A percentile compares a stretch with the other conserved stretches of the same genome.
phyloP scores from a whole-genome alignment of 1,140 invertebrate genomes.

The Lepeophtheirus salmonis region DNA sequence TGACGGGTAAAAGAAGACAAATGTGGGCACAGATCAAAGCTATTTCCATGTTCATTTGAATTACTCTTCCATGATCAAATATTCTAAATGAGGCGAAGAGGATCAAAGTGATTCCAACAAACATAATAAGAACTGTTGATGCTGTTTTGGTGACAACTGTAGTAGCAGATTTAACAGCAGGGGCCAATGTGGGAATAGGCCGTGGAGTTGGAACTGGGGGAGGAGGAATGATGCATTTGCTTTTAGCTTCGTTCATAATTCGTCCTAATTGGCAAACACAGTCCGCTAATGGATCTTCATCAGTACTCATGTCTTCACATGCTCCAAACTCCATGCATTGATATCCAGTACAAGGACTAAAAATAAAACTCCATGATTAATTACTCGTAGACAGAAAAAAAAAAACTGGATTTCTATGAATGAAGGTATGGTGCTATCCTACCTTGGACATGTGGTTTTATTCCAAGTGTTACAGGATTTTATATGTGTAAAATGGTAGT shows the following conservation, averaged over 20 bases:
- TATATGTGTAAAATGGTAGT: slow-evolving; percentile 19
- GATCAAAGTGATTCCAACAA: slow-evolving; percentile 23
- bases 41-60: slow-evolving; percentile 28
- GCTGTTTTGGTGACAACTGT: slow-evolving; percentile 25
- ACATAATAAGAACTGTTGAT: slow-evolving; percentile 25
- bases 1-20: slow-evolving; percentile 23
- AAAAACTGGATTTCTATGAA: no score
- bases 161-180: slow-evolving; percentile 24
- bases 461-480: slow-evolving; percentile 24
- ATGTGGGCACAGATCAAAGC: slow-evolving; percentile 24
- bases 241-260: slow-evolving; percentile 20
- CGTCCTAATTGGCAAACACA: slow-evolving; percentile 25
- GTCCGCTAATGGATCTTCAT: slow-evolving; percentile 20
- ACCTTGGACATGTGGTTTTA: slow-evolving; percentile 22
- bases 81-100: slow-evolving; percentile 25
- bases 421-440: no score
- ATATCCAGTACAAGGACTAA: slow-evolving; percentile 19
- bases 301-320: slow-evolving; percentile 22
- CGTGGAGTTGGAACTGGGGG: slow-evolving; percentile 23
- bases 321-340: slow-evolving; percentile 24
- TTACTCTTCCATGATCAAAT: slow-evolving; percentile 25
- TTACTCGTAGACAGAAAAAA: not conserved
- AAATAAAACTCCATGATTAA: not conserved
- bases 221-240: slow-evolving; percentile 21
- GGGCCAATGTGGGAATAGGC: slow-evolving; percentile 24